A percentile compares a stretch with the other conserved stretches of the same genome.
Evolutionary conservation across 30 jellyfish, hydroid and myxozoan species (phyloP).

Genomic region (Aurelia aurita): DNA sequence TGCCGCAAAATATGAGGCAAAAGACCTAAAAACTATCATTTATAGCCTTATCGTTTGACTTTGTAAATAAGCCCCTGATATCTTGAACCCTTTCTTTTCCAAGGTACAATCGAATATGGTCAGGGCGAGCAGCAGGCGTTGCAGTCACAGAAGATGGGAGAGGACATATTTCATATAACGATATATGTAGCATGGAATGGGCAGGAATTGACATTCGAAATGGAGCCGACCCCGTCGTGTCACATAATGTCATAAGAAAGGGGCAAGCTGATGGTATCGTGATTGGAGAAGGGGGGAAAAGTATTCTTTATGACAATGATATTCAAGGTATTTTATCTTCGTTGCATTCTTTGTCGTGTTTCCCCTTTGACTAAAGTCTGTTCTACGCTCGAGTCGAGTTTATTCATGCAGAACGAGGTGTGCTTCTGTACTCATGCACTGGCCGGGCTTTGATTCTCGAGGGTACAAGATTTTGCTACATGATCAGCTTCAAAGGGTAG

Average conservation of each 20-base stretch:
- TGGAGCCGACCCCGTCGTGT: slow-evolving; percentile 92
- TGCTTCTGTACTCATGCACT: too few relatives aligned
- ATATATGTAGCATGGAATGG: slow-evolving; percentile 89
- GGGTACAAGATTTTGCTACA: too few relatives aligned
- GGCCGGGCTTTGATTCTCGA: too few relatives aligned
- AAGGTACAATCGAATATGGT: slow-evolving; percentile 81
- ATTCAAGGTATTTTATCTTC: slow-evolving; percentile 64
- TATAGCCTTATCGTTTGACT: too few relatives aligned
- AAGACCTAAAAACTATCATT: too few relatives aligned
- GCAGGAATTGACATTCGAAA: slow-evolving; percentile 97
- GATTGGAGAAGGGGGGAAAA: slow-evolving; percentile 87
- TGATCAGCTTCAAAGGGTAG: too few relatives aligned
- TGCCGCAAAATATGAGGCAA: too few relatives aligned
- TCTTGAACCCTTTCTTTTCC: not conserved
- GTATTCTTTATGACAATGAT: slow-evolving; percentile 82
- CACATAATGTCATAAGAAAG: slow-evolving; percentile 81
- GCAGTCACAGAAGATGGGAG: slow-evolving; percentile 92
- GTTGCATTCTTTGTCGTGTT: too few relatives aligned
- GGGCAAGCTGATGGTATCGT: slow-evolving; percentile 95
- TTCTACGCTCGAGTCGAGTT: too few relatives aligned
- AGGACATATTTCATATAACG: slow-evolving; percentile 87
- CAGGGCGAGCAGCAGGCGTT: slow-evolving; percentile 91
- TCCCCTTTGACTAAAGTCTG: too few relatives aligned
- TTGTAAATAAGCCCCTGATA: not conserved
- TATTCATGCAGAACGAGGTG: too few relatives aligned